Evolutionary conservation across 2,888 invertebrate genomes (phyloP), one percentile per base, ranked within the genome.

Genomic region (Pimpla rufipes): DNA sequence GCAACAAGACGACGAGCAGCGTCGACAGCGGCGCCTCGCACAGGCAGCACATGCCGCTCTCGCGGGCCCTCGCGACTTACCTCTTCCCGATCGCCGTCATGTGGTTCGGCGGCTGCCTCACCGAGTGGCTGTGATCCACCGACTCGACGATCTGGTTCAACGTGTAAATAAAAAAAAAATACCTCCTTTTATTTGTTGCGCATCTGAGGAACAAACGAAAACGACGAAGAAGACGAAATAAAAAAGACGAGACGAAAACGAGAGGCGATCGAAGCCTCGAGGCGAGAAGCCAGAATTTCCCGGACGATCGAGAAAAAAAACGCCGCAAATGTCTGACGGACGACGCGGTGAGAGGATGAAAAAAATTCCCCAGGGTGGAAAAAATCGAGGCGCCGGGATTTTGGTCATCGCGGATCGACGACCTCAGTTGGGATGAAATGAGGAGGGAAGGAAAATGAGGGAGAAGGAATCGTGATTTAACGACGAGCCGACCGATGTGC

Each of bases 81-180:
- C 95, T 97, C 84, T 94, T 97, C 92, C 97, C 97, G 3, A 96
- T 97, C 55, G 96, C 97, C 88, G 96, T 97, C 93, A 96, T 97
- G 91, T 97, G 97, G 97, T 96, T 97, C 93, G 97, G 97, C 81
- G 96, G 96, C 85, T 96, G 97, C 89, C 95, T 97, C 93, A 96
- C 96, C 90, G 97, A 97, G 93, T 95, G 97, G 94, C 96, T 97
- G 95, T 97, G 97, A 96, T 96, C 94, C 93, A 89, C 66, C 84
- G 83, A 87, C 23, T 29, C 47, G 62, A 13, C 83, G 59, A 47
- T 80, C 16, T 67, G 68, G 83, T 86, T 85, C 71, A 84, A 84
- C 67, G 82, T 86, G 86, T 85, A 84, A 87, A 87, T 85, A 85
- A 85, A n/a, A n/a, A n/a, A n/a, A n/a, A n/a, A n/a, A n/a, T n/a